These are phyloP conservation scores for Cirrhinus mrigala DNA, from an alignment of 2,797 vertebrate species.

Conservation along the genomic window DNA sequence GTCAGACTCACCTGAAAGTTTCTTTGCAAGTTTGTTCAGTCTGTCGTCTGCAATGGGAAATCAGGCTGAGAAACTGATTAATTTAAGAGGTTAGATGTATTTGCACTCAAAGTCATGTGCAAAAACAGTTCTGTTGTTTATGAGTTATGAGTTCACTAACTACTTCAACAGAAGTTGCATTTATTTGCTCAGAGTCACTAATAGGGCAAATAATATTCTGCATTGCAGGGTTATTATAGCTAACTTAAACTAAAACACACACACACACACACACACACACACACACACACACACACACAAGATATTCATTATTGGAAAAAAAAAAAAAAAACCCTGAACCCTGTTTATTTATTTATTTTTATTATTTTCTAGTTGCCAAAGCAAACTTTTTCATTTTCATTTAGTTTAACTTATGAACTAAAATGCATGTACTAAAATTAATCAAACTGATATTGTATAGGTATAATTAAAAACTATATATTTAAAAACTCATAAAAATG, in stretches of 20 bases:
- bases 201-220: neutral
- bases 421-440: neutral
- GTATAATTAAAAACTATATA: neutral
- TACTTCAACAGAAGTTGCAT: neutral
- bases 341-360: no score
- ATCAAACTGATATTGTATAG: neutral
- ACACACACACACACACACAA: neutral
- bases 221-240: neutral
- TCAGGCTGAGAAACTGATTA: neutral
- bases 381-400: neutral
- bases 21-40: neutral
- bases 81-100: neutral
- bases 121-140: neutral
- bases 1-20: neutral
- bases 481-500: neutral
- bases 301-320: neutral
- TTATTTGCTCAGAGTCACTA: neutral
- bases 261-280: neutral
- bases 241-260: neutral
- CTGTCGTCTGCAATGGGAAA: neutral
- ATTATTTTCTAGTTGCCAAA: neutral
- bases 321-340: neutral
- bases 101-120: neutral
- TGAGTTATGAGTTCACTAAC: neutral
- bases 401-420: neutral